Conservation (phyloP, 2,113 vertebrate genomes). For the Xerus inauris region DNA sequence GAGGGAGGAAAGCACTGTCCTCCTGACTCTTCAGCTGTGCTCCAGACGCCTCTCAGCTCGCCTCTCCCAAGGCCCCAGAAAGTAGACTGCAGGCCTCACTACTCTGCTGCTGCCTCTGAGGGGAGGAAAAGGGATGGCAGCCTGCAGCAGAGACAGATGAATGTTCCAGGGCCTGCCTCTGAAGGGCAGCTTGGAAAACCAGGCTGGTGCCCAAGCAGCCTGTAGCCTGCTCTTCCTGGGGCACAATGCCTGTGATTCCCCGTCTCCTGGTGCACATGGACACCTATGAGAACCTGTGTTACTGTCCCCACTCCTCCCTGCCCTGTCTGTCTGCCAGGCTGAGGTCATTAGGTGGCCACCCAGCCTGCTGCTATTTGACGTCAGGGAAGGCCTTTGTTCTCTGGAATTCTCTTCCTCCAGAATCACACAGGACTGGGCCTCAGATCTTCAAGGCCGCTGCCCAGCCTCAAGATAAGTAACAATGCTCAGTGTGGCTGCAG, state of each 20-base stretch:
- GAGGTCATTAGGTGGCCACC: neutral
- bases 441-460: slow-evolving; percentile 9
- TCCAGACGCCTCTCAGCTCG: accelerated
- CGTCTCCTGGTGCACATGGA: neutral
- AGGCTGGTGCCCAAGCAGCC: neutral
- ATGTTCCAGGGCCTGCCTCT: neutral
- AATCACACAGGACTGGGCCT: neutral
- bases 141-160: neutral
- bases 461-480: neutral
- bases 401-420: slow-evolving; percentile 42
- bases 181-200: neutral
- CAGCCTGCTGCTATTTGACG: neutral
- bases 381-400: slow-evolving; percentile 48
- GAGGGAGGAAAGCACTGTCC: neutral
- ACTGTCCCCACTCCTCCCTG: no score
- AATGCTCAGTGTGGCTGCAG: neutral
- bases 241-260: neutral
- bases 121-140: neutral
- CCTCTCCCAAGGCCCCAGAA: neutral
- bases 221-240: neutral
- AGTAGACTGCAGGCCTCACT: neutral
- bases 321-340: no score
- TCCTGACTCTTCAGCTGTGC: neutral
- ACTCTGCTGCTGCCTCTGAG: neutral
- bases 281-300: neutral